These are phyloP conservation scores for Steinernema feltiae DNA, from an alignment of 1,140 invertebrate genomes.

Conservation along the genomic window DNA sequence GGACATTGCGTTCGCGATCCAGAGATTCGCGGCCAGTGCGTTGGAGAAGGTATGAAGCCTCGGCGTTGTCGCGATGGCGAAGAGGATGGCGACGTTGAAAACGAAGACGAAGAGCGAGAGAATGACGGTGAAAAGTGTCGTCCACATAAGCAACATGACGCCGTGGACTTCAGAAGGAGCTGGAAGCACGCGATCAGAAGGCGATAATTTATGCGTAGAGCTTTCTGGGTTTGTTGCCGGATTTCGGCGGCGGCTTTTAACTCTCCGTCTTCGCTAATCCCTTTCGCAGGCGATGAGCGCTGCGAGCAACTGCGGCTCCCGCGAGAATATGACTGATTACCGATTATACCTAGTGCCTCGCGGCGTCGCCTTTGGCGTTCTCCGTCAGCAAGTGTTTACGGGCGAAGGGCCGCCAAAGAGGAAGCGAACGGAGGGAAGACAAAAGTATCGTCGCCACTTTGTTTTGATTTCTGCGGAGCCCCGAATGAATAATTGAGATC, in stretches of 20 bases:
- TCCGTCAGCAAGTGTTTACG: neutral
- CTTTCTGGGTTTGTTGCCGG: neutral
- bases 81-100: conserved; percentile 32
- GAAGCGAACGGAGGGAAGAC: neutral
- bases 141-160: neutral
- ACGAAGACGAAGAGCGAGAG: conserved; percentile 15
- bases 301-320: neutral
- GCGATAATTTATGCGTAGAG: neutral
- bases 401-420: neutral
- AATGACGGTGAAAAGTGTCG: conserved; percentile 17
- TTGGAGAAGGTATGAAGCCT: conserved; percentile 10
- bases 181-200: too few species aligned
- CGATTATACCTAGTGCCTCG: conserved; percentile 2
- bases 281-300: neutral
- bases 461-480: neutral
- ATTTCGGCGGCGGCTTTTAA: neutral
- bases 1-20: neutral
- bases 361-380: neutral
- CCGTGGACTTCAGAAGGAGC: neutral
- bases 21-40: neutral
- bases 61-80: neutral
- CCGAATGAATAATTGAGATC: neutral
- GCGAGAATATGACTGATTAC: conserved; percentile 4
- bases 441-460: neutral
- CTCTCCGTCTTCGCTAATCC: neutral